These are phyloP conservation scores for Drosophila nigromelanica DNA, from an alignment of 1,140 invertebrate genomes.

Conservation along the genomic window DNA sequence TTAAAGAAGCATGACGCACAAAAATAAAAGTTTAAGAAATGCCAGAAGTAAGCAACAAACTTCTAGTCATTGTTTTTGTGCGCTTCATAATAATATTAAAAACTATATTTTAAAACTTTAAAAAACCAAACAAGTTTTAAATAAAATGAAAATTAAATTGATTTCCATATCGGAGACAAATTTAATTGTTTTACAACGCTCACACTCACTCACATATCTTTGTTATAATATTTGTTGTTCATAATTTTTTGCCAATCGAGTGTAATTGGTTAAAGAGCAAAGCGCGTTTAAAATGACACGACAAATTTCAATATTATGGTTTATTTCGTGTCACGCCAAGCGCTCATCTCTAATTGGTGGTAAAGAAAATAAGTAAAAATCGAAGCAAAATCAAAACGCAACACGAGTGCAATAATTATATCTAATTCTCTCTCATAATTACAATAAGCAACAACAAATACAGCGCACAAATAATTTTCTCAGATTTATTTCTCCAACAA, in stretches of 20 bases:
- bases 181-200: slow-evolving; percentile 36
- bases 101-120: slow-evolving; percentile 6
- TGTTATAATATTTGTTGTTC: slow-evolving; percentile 74
- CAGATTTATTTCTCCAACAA: slow-evolving; percentile 10
- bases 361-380: slow-evolving; percentile 13
- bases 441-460: slow-evolving; percentile 45
- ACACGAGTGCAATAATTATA: slow-evolving; percentile 76
- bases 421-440: slow-evolving; percentile 45
- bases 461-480: slow-evolving; percentile 4
- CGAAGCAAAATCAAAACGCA: slow-evolving; percentile 69
- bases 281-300: not conserved
- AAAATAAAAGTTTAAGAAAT: slow-evolving; percentile 28
- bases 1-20: slow-evolving; percentile 26
- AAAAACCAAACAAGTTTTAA: slow-evolving; percentile 1
- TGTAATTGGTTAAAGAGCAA: slow-evolving; percentile 1
- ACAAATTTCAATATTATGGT: not conserved
- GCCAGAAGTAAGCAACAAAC: slow-evolving; percentile 43
- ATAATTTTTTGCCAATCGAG: slow-evolving; percentile 17
- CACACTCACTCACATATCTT: slow-evolving; percentile 62
- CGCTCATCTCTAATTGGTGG: not conserved
- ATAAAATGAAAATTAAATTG: slow-evolving; percentile 23
- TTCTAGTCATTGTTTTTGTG: slow-evolving; percentile 50
- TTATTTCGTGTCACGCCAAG: not conserved
- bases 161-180: slow-evolving; percentile 49
- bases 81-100: slow-evolving; percentile 11